These are phyloP conservation scores for Microcebus jonahi DNA, from an alignment of 2,113 vertebrate genomes.

Conservation along the genomic window DNA sequence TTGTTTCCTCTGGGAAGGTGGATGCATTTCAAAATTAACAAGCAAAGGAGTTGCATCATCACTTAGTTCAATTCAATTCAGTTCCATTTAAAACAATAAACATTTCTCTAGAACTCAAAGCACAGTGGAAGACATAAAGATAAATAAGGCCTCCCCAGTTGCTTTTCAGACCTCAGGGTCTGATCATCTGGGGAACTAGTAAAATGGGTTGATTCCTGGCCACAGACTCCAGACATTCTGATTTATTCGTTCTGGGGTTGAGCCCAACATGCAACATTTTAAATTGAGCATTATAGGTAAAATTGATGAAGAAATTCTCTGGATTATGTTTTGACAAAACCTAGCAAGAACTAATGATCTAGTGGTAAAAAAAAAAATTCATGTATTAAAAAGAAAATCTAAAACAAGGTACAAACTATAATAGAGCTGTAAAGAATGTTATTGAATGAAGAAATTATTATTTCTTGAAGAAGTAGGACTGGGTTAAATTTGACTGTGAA, in stretches of 20 bases:
- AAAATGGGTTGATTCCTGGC: not conserved
- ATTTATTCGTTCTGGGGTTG: not conserved
- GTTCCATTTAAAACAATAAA: not conserved
- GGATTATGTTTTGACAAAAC: not conserved
- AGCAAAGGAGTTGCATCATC: not conserved
- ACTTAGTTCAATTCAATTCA: not conserved
- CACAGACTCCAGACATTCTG: not conserved
- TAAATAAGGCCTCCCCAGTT: not conserved
- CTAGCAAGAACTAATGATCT: not conserved
- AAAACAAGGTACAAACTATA: not conserved
- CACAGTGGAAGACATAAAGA: not conserved
- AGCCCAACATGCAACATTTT: not conserved
- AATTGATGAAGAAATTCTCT: not conserved
- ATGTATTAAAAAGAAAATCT: not conserved
- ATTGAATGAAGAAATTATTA: not conserved
- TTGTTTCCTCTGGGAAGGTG: not conserved
- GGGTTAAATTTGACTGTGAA: not conserved
- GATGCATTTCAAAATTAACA: conserved; percentile 1
- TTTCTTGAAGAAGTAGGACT: not conserved
- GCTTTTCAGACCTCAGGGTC: not conserved
- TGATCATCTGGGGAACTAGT: not conserved
- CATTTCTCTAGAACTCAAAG: not conserved
- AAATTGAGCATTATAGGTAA: not conserved
- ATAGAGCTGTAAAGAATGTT: not conserved
- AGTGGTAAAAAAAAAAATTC: not conserved